Conservation (phyloP, 2,113 vertebrate species). For the Podarcis cretensis region DNA sequence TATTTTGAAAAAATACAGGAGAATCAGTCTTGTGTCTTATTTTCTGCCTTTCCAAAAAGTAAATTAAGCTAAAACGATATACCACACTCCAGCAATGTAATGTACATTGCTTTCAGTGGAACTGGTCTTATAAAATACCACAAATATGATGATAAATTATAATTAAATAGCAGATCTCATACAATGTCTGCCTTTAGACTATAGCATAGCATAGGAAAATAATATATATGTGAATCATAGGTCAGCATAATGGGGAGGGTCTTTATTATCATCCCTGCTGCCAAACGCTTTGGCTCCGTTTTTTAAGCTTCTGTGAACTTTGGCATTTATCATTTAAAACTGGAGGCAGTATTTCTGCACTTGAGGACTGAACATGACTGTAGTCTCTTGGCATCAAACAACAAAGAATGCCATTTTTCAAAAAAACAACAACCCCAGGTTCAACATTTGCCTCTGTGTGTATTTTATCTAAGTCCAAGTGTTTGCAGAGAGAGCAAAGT, state of each 20-base stretch:
- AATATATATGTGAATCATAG: background rate
- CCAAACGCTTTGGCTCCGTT: fast-evolving
- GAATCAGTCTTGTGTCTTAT: background rate
- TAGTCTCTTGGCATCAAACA: slow-evolving; percentile 61
- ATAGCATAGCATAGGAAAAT: too few relatives aligned
- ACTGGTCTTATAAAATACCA: background rate
- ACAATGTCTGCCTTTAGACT: background rate
- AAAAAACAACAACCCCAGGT: slow-evolving; percentile 49
- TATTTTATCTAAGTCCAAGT: slow-evolving; percentile 70
- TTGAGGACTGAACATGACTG: slow-evolving; percentile 45
- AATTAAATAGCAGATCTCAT: background rate
- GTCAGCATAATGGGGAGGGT: background rate
- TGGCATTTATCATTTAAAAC: slow-evolving; percentile 26
- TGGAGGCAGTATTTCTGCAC: slow-evolving; percentile 21
- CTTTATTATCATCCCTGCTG: background rate
- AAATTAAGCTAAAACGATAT: background rate
- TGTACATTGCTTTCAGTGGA: background rate
- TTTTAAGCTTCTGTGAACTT: background rate
- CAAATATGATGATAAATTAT: background rate
- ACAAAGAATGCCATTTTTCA: slow-evolving; percentile 68
- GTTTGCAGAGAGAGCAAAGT: slow-evolving; percentile 67
- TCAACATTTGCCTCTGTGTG: slow-evolving; percentile 69
- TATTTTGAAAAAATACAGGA: too few relatives aligned
- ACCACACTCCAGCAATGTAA: background rate
- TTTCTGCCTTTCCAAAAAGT: background rate